Percentiles rank a stretch among this genome's conserved stretches.
Conservation (phyloP, 2,888 invertebrate genomes). For the Clistopyga incitator region DNA sequence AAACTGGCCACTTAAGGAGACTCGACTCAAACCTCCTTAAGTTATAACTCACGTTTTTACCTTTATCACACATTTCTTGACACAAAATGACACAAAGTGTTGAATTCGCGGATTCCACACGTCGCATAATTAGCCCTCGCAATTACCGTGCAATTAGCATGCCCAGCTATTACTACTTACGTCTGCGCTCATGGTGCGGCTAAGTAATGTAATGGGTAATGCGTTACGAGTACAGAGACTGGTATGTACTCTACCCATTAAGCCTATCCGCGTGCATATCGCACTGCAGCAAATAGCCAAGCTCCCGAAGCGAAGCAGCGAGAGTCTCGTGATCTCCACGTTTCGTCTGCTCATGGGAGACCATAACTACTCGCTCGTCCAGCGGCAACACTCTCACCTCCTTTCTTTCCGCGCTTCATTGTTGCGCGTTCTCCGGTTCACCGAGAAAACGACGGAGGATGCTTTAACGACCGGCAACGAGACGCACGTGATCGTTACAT, state of each 20-base stretch:
- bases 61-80: no score
- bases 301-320: slow-evolving; percentile 3
- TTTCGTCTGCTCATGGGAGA: slow-evolving; percentile 50
- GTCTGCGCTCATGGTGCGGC: neutral
- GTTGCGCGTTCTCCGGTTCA: slow-evolving; percentile 42
- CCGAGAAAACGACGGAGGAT: neutral
- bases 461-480: slow-evolving; percentile 41
- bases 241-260: slow-evolving; percentile 30
- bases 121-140: slow-evolving; percentile 6
- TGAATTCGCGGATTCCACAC: no score
- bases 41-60: no score
- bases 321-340: slow-evolving; percentile 27
- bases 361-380: slow-evolving; percentile 56
- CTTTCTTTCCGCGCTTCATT: slow-evolving; percentile 65
- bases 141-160: slow-evolving; percentile 34
- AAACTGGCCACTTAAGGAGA: no score
- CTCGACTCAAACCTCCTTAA: neutral
- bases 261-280: slow-evolving; percentile 34
- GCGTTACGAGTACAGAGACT: slow-evolving; percentile 13
- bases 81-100: no score
- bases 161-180: slow-evolving; percentile 44
- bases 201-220: slow-evolving; percentile 46
- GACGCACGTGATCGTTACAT: slow-evolving; percentile 51
- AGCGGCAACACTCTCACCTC: slow-evolving; percentile 60
- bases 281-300: slow-evolving; percentile 12